Evolutionary conservation across 2,888 invertebrate species (phyloP), one percentile per base, ranked within the genome.

Genomic region (Hemaris fuciformis): DNA sequence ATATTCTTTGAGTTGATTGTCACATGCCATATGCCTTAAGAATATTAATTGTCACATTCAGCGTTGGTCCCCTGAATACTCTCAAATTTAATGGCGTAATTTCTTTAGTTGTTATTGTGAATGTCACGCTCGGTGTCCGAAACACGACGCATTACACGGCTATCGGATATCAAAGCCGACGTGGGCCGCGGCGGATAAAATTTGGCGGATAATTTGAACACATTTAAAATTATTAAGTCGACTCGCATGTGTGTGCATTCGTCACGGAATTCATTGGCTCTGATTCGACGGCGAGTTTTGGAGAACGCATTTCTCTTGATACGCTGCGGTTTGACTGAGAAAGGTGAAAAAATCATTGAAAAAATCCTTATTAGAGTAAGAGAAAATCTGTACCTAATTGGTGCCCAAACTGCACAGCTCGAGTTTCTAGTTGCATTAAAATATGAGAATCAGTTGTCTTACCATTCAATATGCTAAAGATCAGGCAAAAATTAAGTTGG

Each of bases 191-290:
- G 65, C 63, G 66, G 73, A 27, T 31, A 76, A 75, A 57, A 79
- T 84, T 77, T 77, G 79, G 79, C 87, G 83, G 72, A 86, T 87
- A 87, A 89, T 88, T 89, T 85, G 81, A 69, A 74, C 75, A 76
- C 77, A 79, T 85, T 87, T 83, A 83, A 85, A 85, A 84, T 85
- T 84, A 81, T 83, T 80, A 81, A 53, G 53, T 18, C 68, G 66
- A 22, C 63, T 59, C 64, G 62, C 57, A 57, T 66, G 62, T 41
- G 62, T 41, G 27, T 42, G 64, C 62, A 74, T 80, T 79, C 65
- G 80, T 73, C 73, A 76, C 64, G 75, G 73, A 60, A 59, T 63
- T 69, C 27, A 38, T 46, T 43, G 57, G 46, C 15, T 43, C 23
- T n/a, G 58, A 20, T 53, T 18, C 31, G 6, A 15, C 27, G 41